Percentiles rank a stretch among this genome's conserved stretches.
Conservation (phyloP, 2,113 vertebrate species). For the Plecturocebus donacophilus region DNA sequence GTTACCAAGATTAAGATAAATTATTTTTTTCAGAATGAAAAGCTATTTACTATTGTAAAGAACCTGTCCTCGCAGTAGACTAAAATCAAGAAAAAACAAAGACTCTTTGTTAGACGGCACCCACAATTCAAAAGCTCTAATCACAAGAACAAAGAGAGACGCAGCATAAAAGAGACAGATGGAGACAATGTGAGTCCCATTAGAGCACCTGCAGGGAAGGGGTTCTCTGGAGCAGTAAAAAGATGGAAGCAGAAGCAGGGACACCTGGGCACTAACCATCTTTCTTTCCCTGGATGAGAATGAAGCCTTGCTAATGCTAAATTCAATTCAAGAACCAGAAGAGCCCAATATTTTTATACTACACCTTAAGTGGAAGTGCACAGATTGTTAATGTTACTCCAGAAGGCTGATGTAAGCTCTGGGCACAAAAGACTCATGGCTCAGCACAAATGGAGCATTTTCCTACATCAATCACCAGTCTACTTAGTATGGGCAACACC, state of each 20-base stretch:
- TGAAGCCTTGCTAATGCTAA: conserved; percentile 29
- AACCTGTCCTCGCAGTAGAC: conserved; percentile 38
- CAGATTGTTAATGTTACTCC: conserved; percentile 26
- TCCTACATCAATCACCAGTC: not conserved
- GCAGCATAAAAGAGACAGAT: conserved; percentile 61
- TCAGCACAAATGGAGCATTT: conserved; percentile 37
- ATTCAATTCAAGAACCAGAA: conserved; percentile 45
- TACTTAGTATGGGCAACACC: not conserved
- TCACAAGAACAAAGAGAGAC: conserved; percentile 59
- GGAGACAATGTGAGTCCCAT: conserved; percentile 47
- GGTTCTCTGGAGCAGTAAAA: conserved; percentile 29
- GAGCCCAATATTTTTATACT: conserved; percentile 25
- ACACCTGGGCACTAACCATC: conserved; percentile 48
- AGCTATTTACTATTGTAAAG: conserved; percentile 47
- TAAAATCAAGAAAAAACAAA: conserved; percentile 58
- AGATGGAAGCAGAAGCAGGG: conserved; percentile 47
- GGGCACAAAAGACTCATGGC: not conserved
- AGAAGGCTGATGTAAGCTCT: conserved; percentile 24
- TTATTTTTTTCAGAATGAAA: conserved; percentile 62
- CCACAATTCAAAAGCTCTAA: conserved; percentile 55
- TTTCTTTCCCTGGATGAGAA: conserved; percentile 12
- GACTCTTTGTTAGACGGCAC: not conserved
- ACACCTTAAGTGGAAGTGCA: conserved; percentile 28
- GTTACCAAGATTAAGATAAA: conserved; percentile 39
- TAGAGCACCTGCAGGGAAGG: conserved; percentile 52